Conservation (phyloP, 2,113 vertebrate species). For the Chloropsis hardwickii region DNA sequence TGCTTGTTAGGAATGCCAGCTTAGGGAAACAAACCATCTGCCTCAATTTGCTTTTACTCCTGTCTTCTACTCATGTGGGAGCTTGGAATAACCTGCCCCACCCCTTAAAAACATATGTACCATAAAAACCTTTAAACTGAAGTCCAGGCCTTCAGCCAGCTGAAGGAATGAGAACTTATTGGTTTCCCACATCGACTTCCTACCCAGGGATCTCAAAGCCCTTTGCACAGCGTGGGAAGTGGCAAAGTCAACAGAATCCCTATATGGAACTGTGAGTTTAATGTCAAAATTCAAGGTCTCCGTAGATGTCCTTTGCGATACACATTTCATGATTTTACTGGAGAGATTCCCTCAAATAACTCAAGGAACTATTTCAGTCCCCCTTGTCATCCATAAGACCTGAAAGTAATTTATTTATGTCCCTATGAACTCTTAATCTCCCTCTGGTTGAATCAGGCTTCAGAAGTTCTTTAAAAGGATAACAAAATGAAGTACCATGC, state of each 20-base stretch:
- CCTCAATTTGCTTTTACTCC: constrained; percentile 17
- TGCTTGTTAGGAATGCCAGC: constrained; percentile 66
- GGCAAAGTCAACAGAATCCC: background rate
- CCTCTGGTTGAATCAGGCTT: background rate
- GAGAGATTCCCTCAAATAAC: background rate
- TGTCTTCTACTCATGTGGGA: constrained; percentile 34
- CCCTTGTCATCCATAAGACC: background rate
- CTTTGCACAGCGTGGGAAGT: background rate
- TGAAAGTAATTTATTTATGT: background rate
- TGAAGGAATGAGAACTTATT: constrained; percentile 6
- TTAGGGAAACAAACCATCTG: constrained; percentile 59
- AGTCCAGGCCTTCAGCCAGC: background rate
- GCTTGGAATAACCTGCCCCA: constrained; percentile 35
- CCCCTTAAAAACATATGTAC: background rate
- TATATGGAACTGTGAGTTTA: background rate
- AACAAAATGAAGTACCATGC: background rate
- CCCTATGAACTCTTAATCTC: background rate
- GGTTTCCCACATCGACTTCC: background rate
- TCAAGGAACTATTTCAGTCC: background rate
- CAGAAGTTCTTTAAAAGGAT: background rate
- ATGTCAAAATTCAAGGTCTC: background rate
- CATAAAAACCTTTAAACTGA: constrained; percentile 5
- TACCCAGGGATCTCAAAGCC: background rate
- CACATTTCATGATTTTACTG: background rate
- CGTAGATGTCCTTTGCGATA: background rate